Base-by-base conservation (phyloP, 2,113 vertebrate genomes). In the Oncorhynchus tshawytscha region DNA sequence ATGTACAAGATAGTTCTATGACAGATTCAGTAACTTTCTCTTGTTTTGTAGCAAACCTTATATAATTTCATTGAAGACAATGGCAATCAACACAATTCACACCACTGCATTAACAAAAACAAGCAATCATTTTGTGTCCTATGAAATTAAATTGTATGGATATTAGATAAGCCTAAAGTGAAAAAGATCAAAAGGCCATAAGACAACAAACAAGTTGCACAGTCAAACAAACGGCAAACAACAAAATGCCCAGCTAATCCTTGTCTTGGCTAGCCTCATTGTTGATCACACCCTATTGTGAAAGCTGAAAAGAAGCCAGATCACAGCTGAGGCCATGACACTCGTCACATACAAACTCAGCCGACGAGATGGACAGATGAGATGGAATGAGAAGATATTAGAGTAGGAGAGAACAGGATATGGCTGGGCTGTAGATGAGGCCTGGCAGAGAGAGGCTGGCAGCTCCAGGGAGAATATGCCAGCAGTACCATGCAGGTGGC, bases 341-440 rank as follows among this genome's bases (percentile, higher is more conserved):
- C 78, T 70, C 78, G 85, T 74, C 71, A 85, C 81, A 78, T 24
- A 29, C 82, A 29, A 78, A 69, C 86, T 80, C 74, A 78, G 75
- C 66, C 76, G 11, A 71, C 12, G 66, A 89, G 90, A 92, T 84
- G 84, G 87, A 88, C 89, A 84, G 87, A 86, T 88, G 84, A 89
- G 88, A 89, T 91, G 85, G 83, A 91, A 81, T 12, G 75, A 81
- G 79, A 78, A 81, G 87, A 92, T 91, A 92, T 86, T 87, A 74
- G 79, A 81, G 67, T 1, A 27, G 45, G 20, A 86, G 84, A 87
- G 88, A 88, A 83, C 76, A 72, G 88, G 85, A 87, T 82, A 85
- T 74, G 88, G 81, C 88, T 81, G 86, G 82, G 87, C 88, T 89
- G 89, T 88, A 92, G 90, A 92, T 92, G 89, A 90, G 87, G 77